phyloP scores from a whole-genome alignment of 2,888 invertebrate genomes.

The Invenusta paracnida region DNA sequence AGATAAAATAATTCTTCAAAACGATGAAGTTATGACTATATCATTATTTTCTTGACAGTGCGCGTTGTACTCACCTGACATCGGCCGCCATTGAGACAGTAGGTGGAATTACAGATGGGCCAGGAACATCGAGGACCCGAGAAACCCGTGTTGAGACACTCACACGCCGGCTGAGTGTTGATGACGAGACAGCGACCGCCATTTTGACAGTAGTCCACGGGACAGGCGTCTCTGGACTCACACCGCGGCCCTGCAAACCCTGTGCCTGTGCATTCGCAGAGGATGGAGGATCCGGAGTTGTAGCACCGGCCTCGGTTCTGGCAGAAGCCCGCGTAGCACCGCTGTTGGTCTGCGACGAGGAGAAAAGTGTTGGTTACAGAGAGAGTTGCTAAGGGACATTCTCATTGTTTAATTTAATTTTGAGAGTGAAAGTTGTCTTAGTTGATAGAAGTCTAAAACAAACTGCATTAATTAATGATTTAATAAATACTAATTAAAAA shows the following conservation, averaged over 20 bases:
- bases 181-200: constrained; percentile 35
- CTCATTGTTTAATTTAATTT: neutral
- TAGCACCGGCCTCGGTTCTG: constrained; percentile 12
- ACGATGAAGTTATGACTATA: too few relatives aligned
- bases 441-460: too few relatives aligned
- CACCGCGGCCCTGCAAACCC: constrained; percentile 30
- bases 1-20: too few relatives aligned
- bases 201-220: constrained; percentile 16
- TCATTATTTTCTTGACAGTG: too few relatives aligned
- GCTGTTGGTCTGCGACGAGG: neutral
- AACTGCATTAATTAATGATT: too few relatives aligned
- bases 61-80: constrained; percentile 34
- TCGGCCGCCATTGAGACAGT: constrained; percentile 30
- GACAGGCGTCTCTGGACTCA: constrained; percentile 32
- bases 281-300: neutral
- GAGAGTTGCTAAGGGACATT: too few relatives aligned
- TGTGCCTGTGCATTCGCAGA: constrained; percentile 15
- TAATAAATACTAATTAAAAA: too few relatives aligned
- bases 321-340: constrained; percentile 4
- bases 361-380: too few relatives aligned
- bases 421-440: neutral
- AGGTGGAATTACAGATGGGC: constrained; percentile 28
- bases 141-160: constrained; percentile 33
- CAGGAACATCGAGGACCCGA: neutral
- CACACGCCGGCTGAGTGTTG: neutral